Evolutionary conservation across 2,888 invertebrate genomes (phyloP), one percentile per base, ranked within the genome.

Genomic region (Nysson spinosus): DNA sequence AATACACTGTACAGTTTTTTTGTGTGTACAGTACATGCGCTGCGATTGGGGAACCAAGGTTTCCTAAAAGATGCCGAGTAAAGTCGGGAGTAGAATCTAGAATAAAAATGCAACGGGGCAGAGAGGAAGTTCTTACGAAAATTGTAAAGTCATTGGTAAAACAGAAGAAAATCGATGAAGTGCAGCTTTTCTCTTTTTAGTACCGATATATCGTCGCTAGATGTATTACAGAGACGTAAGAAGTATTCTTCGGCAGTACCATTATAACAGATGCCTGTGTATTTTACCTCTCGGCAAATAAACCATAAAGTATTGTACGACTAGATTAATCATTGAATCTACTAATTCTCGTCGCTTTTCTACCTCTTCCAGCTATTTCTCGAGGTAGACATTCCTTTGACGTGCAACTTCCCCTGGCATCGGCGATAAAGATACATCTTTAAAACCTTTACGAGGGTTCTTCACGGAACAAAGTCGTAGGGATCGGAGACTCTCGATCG

Each of bases 281-380:
- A 76, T 76, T 76, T 76, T 76, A 76, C 71, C 77, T 77, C 77
- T 77, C 65, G 73, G 61, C 63, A 73, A 75, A 75, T 77, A 77
- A 77, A 77, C 57, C 58, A 62, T 69, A 61, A 63, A 77, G 60
- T 76, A 76, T 76, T 76, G 64, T 76, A 76, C 12, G 12, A 12
- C n/a, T 17, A 28, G 11, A 30, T 47, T 34, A 14, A 14, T 34
- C 12, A 34, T 14, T 7, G 14, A 16, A 5, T 9, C n/a, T 14
- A 3, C 6, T 7, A n/a, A n/a, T n/a, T n/a, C n/a, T n/a, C n/a
- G n/a, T n/a, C n/a, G n/a, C n/a, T n/a, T n/a, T n/a, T n/a, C n/a
- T n/a, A n/a, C n/a, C n/a, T n/a, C n/a, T n/a, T n/a, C n/a, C n/a
- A n/a, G n/a, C n/a, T n/a, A n/a, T n/a, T n/a, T n/a, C 7, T 3